phyloP scores from a whole-genome alignment of 2,888 invertebrate genomes.

The Eretmocerus hayati region DNA sequence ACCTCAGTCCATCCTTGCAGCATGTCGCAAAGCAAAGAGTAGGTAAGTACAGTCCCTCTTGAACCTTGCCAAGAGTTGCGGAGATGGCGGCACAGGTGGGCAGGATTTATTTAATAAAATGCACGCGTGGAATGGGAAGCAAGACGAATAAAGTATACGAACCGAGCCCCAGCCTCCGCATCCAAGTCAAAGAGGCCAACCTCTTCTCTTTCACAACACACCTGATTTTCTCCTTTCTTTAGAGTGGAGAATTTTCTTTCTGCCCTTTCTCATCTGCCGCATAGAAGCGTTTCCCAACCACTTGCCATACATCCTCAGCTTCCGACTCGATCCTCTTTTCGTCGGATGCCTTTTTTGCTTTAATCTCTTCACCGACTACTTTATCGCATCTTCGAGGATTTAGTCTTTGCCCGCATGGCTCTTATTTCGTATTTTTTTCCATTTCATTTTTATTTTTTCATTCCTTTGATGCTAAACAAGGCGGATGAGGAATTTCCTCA shows the following conservation, averaged over 20 bases:
- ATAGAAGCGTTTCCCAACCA: not conserved
- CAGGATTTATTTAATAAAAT: slow-evolving; percentile 16
- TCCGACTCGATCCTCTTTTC: too few relatives aligned
- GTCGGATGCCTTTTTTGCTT: too few relatives aligned
- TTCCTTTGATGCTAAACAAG: too few relatives aligned
- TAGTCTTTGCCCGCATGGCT: too few relatives aligned
- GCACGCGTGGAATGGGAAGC: not conserved
- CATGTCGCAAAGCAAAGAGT: too few relatives aligned
- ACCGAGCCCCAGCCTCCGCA: not conserved
- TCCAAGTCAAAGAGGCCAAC: slow-evolving; percentile 15
- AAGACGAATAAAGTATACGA: too few relatives aligned
- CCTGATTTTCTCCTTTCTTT: not conserved
- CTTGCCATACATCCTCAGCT: not conserved
- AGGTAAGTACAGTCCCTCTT: not conserved
- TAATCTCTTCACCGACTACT: too few relatives aligned
- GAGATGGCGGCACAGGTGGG: not conserved
- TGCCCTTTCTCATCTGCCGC: not conserved
- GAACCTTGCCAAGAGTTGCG: not conserved
- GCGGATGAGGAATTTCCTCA: too few relatives aligned
- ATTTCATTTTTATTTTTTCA: too few relatives aligned
- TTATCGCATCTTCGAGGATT: too few relatives aligned
- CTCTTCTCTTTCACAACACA: slow-evolving; percentile 5
- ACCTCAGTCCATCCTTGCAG: too few relatives aligned
- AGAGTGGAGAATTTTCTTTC: not conserved
- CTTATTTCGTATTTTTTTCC: too few relatives aligned